phyloP scores from a whole-genome alignment of 2,797 vertebrate genomes.

The Sardinella longiceps region DNA sequence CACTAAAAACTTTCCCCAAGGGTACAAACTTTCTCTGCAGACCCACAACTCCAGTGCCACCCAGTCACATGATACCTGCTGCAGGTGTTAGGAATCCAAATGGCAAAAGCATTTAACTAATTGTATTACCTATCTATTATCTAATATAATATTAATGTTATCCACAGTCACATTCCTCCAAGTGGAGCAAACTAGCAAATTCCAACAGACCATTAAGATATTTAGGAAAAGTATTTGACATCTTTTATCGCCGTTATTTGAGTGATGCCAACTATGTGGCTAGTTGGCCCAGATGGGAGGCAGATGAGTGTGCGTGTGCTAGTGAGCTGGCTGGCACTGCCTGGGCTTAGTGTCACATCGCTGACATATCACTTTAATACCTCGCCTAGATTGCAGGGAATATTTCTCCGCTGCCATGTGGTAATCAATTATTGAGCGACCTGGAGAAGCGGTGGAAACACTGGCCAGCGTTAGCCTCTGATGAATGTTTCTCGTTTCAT shows the following conservation, averaged over 20 bases:
- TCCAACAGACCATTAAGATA: background rate
- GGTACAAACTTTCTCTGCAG: background rate
- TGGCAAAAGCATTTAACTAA: background rate
- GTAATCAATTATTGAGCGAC: constrained; percentile 25
- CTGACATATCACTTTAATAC: constrained; percentile 28
- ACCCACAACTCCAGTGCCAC: background rate
- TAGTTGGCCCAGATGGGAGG: background rate
- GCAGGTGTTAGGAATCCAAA: too few relatives aligned
- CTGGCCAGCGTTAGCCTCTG: constrained; percentile 11
- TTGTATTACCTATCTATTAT: too few relatives aligned
- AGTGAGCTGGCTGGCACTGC: background rate
- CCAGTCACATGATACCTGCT: too few relatives aligned
- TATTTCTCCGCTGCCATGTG: constrained; percentile 16
- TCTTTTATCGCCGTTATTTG: background rate
- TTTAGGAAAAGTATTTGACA: background rate
- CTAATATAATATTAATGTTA: too few relatives aligned
- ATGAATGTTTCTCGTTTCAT: constrained; percentile 18
- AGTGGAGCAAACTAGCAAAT: background rate
- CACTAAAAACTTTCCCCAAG: background rate
- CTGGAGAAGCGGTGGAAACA: background rate
- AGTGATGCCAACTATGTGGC: background rate
- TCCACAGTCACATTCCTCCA: background rate
- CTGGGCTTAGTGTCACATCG: background rate
- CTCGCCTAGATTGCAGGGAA: constrained; percentile 9
- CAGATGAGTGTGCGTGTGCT: background rate